Evolutionary conservation across 1,140 invertebrate genomes (phyloP).

Genomic region (Augochlora pura): DNA sequence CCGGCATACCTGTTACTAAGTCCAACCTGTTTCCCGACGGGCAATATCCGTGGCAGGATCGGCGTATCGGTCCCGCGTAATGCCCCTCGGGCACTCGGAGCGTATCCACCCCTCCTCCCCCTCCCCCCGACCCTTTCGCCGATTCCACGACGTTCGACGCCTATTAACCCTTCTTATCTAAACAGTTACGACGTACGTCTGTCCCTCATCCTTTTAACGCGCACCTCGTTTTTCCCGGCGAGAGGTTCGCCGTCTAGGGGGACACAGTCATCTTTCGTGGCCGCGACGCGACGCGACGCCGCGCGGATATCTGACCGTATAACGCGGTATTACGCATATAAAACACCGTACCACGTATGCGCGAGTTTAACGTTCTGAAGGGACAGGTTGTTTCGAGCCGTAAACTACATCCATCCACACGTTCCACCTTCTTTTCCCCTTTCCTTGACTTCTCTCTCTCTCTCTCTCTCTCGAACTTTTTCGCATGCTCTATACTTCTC

Average conservation of each 20-base stretch:
- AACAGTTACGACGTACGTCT: neutral
- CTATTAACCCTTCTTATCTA: conserved; percentile 29
- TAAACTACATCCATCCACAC: conserved; percentile 26
- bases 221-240: neutral
- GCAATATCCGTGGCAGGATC: conserved; percentile 7
- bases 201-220: neutral
- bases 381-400: conserved; percentile 24
- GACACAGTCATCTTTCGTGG: neutral
- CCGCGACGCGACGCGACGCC: neutral
- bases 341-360: neutral
- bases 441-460: no score
- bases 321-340: conserved; percentile 3
- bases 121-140: conserved; percentile 17
- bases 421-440: neutral
- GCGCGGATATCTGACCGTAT: neutral
- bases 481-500: no score
- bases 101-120: no score
- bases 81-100: neutral
- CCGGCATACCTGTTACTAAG: neutral
- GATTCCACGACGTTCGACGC: neutral
- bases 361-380: conserved; percentile 33
- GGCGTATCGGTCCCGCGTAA: neutral
- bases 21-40: neutral
- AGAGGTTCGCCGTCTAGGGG: no score
- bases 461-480: no score